Conservation (phyloP, 2,797 vertebrate genomes). For the Siniperca undulata region DNA sequence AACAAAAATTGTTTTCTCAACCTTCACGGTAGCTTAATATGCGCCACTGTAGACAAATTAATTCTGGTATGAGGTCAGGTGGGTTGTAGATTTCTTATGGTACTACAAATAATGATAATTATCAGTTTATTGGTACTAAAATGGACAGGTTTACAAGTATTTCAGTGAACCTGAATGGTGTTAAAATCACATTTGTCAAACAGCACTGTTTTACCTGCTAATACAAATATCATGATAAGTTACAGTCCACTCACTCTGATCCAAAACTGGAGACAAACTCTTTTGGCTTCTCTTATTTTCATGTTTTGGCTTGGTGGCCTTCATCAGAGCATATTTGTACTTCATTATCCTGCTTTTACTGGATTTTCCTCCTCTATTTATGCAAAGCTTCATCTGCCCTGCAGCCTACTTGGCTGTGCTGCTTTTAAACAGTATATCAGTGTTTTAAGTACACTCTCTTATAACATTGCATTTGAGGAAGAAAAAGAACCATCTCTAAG, state of each 20-base stretch:
- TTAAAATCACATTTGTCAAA: constrained; percentile 3
- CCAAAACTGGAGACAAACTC: not conserved
- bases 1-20: constrained; percentile 15
- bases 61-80: constrained; percentile 2
- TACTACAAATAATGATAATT: constrained; percentile 4
- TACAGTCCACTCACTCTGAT: not conserved
- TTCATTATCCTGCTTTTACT: constrained; percentile 16
- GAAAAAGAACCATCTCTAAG: not conserved
- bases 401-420: constrained; percentile 3
- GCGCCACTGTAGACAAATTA: constrained; percentile 8
- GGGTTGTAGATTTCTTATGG: constrained; percentile 23
- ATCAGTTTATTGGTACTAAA: not conserved
- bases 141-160: not conserved
- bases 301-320: constrained; percentile 3
- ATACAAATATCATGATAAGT: constrained; percentile 20
- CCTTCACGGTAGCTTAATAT: constrained; percentile 24
- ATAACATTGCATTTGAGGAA: not conserved
- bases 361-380: constrained; percentile 1
- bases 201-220: not conserved
- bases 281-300: not conserved
- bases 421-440: constrained; percentile 4
- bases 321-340: constrained; percentile 18
- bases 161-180: not conserved
- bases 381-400: not conserved
- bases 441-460: constrained; percentile 1